These are phyloP conservation scores for Orchestia grillus DNA, from an alignment of 1,140 invertebrate genomes.

Conservation along the genomic window DNA sequence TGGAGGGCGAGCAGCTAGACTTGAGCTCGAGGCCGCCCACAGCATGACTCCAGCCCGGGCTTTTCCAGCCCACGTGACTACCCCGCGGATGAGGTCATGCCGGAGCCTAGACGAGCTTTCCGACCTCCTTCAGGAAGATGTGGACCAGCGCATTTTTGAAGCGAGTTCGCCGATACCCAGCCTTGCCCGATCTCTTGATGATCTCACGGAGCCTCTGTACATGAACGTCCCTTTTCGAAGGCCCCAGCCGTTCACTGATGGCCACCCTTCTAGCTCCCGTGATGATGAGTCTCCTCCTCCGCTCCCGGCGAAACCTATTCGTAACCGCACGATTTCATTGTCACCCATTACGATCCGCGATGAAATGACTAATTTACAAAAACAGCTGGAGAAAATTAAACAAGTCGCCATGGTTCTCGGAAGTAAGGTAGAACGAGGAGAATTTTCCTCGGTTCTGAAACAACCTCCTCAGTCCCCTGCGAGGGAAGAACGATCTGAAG, in stretches of 20 bases:
- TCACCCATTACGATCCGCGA: constrained; percentile 18
- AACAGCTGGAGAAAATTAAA: constrained; percentile 64
- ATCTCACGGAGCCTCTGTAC: constrained; percentile 66
- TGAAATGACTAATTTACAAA: constrained; percentile 41
- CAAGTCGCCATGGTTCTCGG: constrained; percentile 65
- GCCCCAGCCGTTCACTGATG: background rate
- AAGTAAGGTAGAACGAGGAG: constrained; percentile 62
- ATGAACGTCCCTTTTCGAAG: constrained; percentile 60
- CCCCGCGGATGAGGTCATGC: constrained; percentile 62
- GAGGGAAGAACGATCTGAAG: background rate
- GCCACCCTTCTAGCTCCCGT: background rate
- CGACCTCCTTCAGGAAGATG: constrained; percentile 64
- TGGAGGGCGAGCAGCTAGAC: constrained; percentile 22
- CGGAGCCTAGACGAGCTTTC: constrained; percentile 66
- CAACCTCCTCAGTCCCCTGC: background rate
- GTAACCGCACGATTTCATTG: background rate
- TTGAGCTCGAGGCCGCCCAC: constrained; percentile 50
- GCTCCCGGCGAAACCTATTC: constrained; percentile 5
- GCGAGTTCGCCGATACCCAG: constrained; percentile 26
- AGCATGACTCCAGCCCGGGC: constrained; percentile 36
- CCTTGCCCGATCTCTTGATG: constrained; percentile 58
- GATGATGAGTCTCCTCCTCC: constrained; percentile 22
- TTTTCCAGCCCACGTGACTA: constrained; percentile 48
- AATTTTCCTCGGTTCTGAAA: constrained; percentile 56
- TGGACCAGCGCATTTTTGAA: background rate